Conservation (phyloP, 2,888 invertebrate genomes). For the Linnaemya tessellans region DNA sequence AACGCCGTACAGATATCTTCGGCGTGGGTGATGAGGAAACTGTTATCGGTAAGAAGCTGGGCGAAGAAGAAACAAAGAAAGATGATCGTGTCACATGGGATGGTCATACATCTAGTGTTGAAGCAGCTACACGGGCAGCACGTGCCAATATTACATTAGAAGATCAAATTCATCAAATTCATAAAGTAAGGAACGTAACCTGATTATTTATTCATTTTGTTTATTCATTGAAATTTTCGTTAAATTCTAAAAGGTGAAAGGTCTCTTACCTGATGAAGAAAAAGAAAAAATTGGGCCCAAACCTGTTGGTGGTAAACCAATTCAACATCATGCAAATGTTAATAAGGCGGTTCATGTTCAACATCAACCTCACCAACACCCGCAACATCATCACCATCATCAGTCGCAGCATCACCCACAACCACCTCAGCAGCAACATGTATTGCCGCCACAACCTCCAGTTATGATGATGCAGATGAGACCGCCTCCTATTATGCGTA, state of each 20-base stretch:
- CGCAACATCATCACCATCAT: conserved; percentile 74
- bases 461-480: conserved; percentile 83
- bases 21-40: conserved; percentile 99
- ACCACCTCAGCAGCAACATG: conserved; percentile 74
- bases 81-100: conserved; percentile 99
- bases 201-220: neutral
- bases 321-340: conserved; percentile 78
- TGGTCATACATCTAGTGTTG: conserved; percentile 98
- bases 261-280: conserved; percentile 96
- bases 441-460: conserved; percentile 80
- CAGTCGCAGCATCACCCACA: conserved; percentile 72
- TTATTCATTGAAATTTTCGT: neutral
- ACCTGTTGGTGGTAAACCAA: conserved; percentile 85
- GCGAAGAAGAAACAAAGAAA: conserved; percentile 92
- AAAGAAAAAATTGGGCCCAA: conserved; percentile 98
- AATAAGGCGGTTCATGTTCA: conserved; percentile 75
- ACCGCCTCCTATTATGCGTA: conserved; percentile 83
- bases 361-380: conserved; percentile 75
- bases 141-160: conserved; percentile 97
- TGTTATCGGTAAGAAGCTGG: conserved; percentile 99
- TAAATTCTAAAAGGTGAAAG: conserved; percentile 86
- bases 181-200: conserved; percentile 86
- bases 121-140: conserved; percentile 96
- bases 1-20: conserved; percentile 99
- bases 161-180: conserved; percentile 98